phyloP scores from a whole-genome alignment of 1,140 invertebrate genomes.

The Drosophila sechellia region DNA sequence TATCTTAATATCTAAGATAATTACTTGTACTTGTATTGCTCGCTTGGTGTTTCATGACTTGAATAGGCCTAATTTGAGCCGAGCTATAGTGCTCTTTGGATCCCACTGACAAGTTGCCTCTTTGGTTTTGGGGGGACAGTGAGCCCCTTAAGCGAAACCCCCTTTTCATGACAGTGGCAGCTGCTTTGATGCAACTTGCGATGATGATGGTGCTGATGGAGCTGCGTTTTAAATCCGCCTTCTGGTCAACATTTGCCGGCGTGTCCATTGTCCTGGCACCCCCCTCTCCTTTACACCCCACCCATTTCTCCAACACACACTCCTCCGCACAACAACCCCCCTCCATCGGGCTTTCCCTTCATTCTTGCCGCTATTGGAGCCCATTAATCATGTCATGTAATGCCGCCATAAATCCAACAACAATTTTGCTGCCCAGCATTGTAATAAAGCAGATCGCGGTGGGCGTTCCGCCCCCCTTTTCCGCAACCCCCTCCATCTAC shows the following conservation, averaged over 20 bases:
- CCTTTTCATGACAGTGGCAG: conserved; percentile 13
- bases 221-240: conserved; percentile 51
- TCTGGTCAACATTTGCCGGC: conserved; percentile 52
- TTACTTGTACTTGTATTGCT: too few species aligned
- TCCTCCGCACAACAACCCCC: not conserved
- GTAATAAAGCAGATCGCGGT: conserved; percentile 33
- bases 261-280: conserved; percentile 52
- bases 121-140: not conserved
- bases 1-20: too few species aligned
- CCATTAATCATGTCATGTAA: conserved; percentile 82
- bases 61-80: too few species aligned
- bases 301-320: too few species aligned
- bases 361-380: conserved; percentile 47
- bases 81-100: too few species aligned
- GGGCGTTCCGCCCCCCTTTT: not conserved
- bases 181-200: conserved; percentile 35
- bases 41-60: too few species aligned
- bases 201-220: conserved; percentile 33
- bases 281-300: too few species aligned
- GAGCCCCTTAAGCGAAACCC: not conserved
- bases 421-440: conserved; percentile 59
- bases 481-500: not conserved
- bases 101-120: too few species aligned
- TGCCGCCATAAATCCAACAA: conserved; percentile 82
- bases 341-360: not conserved